Conservation (phyloP, 2,888 invertebrate species). For the Mechanitis mazaeus region DNA sequence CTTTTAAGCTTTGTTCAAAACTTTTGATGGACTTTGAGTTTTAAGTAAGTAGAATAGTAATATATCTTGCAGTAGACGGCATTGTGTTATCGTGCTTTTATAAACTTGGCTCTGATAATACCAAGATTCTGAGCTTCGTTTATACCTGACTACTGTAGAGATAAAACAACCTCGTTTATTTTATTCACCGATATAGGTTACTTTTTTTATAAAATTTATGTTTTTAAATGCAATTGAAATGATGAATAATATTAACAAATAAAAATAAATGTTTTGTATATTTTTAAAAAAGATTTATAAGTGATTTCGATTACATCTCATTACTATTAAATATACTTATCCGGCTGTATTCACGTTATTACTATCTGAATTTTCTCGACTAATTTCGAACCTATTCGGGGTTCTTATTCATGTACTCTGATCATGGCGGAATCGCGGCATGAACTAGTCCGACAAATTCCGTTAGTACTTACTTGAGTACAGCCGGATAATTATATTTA, state of each 20-base stretch:
- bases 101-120: slow-evolving; percentile 25
- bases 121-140: slow-evolving; percentile 10
- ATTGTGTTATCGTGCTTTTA: slow-evolving; percentile 33
- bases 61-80: slow-evolving; percentile 55
- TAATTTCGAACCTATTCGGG: no score
- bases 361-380: no score
- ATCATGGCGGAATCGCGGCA: no score
- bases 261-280: neutral
- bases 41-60: slow-evolving; percentile 75
- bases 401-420: no score
- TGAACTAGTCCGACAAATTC: no score
- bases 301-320: neutral
- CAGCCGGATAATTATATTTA: no score
- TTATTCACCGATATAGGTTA: neutral
- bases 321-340: neutral
- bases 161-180: neutral
- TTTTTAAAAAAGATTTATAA: neutral
- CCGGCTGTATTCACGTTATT: no score
- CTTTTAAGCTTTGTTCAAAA: slow-evolving; percentile 74
- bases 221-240: no score
- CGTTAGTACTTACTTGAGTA: no score
- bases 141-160: slow-evolving; percentile 8
- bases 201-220: no score
- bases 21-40: slow-evolving; percentile 74
- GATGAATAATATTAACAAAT: no score